Evolutionary conservation across 2,113 vertebrate species (phyloP).

Genomic region (Nematolebias whitei): DNA sequence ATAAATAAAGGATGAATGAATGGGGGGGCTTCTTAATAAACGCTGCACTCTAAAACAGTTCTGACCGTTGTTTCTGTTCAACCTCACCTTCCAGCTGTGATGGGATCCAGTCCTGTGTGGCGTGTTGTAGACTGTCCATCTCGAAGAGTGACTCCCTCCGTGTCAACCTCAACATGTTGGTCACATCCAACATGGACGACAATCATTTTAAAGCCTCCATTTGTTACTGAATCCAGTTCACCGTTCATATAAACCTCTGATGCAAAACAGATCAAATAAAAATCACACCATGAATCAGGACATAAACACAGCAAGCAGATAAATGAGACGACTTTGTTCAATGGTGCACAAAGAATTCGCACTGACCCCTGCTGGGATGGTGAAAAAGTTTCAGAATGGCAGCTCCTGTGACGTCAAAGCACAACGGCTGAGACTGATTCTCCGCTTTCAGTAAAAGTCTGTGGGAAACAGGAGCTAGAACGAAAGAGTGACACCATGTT

Average conservation of each 20-base stretch:
- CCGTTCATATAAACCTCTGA: slow-evolving; percentile 70
- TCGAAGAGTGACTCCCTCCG: slow-evolving; percentile 4
- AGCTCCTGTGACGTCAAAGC: slow-evolving; percentile 58
- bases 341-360: neutral
- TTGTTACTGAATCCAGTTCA: slow-evolving; percentile 29
- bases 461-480: slow-evolving; percentile 20
- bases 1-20: no score
- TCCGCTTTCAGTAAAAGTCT: slow-evolving; percentile 64
- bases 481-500: slow-evolving; percentile 9
- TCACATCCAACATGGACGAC: slow-evolving; percentile 38
- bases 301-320: no score
- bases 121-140: neutral
- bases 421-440: slow-evolving; percentile 57
- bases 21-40: no score
- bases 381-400: slow-evolving; percentile 61
- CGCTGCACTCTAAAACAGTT: no score
- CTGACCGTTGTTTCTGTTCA: neutral
- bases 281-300: slow-evolving; percentile 1
- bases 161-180: slow-evolving; percentile 37
- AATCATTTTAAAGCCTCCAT: slow-evolving; percentile 65
- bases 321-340: no score
- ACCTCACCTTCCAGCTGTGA: slow-evolving; percentile 46
- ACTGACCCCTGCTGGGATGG: slow-evolving; percentile 61
- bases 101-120: neutral
- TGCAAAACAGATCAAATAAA: neutral